These are phyloP conservation scores for Eudyptes chrysolophus DNA, from an alignment of 2,113 vertebrate genomes.

Conservation along the genomic window DNA sequence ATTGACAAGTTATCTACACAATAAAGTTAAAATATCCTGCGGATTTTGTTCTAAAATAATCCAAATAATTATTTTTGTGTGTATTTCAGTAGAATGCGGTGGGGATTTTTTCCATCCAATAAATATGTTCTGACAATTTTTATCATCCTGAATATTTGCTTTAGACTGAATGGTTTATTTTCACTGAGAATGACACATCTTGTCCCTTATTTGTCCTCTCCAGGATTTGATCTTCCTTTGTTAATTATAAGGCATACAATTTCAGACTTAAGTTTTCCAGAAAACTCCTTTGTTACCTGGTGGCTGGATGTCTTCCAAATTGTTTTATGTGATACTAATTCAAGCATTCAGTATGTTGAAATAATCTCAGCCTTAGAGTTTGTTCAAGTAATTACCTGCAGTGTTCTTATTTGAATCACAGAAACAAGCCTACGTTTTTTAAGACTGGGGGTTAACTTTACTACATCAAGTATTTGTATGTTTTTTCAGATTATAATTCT, in stretches of 20 bases:
- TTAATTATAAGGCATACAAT: neutral
- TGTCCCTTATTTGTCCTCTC: neutral
- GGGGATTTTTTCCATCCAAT: neutral
- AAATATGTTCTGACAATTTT: neutral
- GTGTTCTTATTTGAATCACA: neutral
- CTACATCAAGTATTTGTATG: neutral
- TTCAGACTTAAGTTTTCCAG: neutral
- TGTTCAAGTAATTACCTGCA: neutral
- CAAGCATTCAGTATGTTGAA: neutral
- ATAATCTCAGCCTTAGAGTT: neutral
- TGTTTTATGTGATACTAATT: constrained; percentile 17
- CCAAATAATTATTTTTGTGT: neutral
- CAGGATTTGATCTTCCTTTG: neutral
- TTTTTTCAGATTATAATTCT: neutral
- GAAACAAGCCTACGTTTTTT: neutral
- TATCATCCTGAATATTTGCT: neutral
- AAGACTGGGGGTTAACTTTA: neutral
- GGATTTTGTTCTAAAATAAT: neutral
- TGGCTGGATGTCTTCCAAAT: neutral
- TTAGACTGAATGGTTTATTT: neutral
- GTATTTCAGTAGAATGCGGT: neutral
- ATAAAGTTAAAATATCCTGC: neutral
- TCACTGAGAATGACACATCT: neutral
- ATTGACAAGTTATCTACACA: neutral
- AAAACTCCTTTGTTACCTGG: neutral